Conservation (phyloP, 2,113 vertebrate species). For the Nesogale talazaci region DNA sequence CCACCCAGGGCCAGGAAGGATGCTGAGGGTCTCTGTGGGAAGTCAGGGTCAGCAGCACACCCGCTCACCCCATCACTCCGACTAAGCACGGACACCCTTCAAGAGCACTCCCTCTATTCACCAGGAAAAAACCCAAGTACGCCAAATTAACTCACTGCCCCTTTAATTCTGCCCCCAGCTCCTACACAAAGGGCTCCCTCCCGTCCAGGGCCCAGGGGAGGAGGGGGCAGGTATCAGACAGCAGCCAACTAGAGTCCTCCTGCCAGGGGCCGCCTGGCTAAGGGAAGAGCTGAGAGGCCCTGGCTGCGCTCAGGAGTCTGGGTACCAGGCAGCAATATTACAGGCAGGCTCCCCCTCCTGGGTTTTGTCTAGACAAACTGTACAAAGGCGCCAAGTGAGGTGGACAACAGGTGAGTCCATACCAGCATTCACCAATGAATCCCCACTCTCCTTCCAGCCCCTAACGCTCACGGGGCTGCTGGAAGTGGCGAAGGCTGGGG, state of each 20-base stretch:
- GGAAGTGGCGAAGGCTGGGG: not conserved
- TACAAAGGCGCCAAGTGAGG: not conserved
- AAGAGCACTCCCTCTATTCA: constrained; percentile 9
- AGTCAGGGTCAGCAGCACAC: constrained; percentile 3
- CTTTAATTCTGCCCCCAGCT: constrained; percentile 11
- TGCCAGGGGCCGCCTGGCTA: constrained; percentile 14
- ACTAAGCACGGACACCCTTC: not conserved
- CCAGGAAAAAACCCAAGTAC: not conserved
- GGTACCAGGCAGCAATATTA: not conserved
- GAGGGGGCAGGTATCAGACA: not conserved
- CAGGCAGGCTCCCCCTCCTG: not conserved
- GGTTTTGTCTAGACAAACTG: constrained; percentile 3
- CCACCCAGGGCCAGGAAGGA: not conserved
- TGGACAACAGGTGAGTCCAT: not conserved
- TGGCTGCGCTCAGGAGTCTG: not conserved
- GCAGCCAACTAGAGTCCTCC: constrained; percentile 43
- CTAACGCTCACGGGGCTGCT: not conserved
- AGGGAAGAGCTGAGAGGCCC: not conserved
- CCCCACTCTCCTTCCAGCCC: not conserved
- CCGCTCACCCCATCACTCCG: not conserved
- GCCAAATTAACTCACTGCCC: not conserved
- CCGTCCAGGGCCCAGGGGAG: not conserved
- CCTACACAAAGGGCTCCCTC: constrained; percentile 6
- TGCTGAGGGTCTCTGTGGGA: not conserved
- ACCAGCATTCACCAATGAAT: not conserved